Conservation (phyloP, 2,113 vertebrate species). For the Eurypyga helias region DNA sequence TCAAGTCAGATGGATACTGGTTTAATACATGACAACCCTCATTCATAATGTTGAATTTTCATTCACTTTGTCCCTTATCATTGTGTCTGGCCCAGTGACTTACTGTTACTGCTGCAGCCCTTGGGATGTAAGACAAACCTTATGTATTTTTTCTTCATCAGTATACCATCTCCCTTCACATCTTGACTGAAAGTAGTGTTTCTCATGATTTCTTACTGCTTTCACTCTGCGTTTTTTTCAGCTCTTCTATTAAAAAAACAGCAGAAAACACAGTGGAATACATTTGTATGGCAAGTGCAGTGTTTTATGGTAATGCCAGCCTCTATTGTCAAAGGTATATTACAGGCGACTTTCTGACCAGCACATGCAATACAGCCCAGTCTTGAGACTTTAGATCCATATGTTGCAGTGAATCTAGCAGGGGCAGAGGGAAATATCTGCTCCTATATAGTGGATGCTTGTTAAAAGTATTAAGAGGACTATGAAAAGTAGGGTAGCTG, state of each 20-base stretch:
- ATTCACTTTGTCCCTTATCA: neutral
- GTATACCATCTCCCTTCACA: neutral
- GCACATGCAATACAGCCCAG: neutral
- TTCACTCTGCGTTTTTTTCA: neutral
- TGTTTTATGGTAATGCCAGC: neutral
- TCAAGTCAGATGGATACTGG: neutral
- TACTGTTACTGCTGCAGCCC: neutral
- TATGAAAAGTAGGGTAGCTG: neutral
- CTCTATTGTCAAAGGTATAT: neutral
- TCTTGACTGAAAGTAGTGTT: neutral
- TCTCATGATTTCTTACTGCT: conserved; percentile 12
- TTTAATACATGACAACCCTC: neutral
- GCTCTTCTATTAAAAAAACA: neutral
- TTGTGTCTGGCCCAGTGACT: neutral
- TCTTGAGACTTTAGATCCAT: neutral
- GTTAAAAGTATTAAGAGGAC: neutral
- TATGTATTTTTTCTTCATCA: conserved; percentile 14
- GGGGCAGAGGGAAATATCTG: neutral
- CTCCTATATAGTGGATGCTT: neutral
- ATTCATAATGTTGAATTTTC: conserved; percentile 1
- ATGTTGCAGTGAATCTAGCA: neutral
- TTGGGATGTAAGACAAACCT: neutral
- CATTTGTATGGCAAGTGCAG: neutral
- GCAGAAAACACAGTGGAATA: neutral
- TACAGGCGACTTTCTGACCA: neutral